Base-by-base conservation (phyloP, 2,888 invertebrate genomes). In the Rutpela maculata region DNA sequence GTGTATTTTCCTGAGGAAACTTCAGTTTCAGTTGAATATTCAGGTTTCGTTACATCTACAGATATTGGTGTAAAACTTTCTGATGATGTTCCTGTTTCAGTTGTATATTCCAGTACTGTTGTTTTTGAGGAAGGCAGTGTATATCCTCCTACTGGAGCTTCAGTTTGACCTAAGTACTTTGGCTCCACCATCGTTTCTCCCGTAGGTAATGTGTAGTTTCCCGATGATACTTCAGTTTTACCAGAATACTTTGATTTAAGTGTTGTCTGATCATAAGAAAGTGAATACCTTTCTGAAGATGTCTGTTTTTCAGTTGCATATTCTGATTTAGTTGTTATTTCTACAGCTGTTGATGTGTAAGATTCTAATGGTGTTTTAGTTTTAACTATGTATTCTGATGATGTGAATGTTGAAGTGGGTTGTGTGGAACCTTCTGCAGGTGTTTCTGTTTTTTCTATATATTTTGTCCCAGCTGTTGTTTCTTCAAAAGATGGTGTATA, bases 391-490 rank as follows among this genome's bases (percentile, higher is more conserved):
- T 50, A 22, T 50, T 22, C 38, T 57, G 57, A 0, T 19, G 19
- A 5, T 35, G 6, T 15, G 19, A 17, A 4, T 15, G 50, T 3
- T 38, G 38, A 11, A 1, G 63, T 5, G 31, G 31, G 0, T 7
- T 43, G 2, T 43, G 43, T 12, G 12, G 11, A 15, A 43, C 12
- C 15, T 43, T 15, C 4, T 15, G 15, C 1, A 1, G 43, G 12
- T 15, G 43, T 43, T 43, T 38, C 38, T 5, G 38, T 38, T 11
- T 38, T 4, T 4, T 3, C 1, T 26, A 4, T 26, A 26, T 72
- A 72, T 60, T 60, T 56, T 59, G 72, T 69, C 17, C 69, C 59
- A 50, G 72, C 72, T 15, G 22, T 26, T 26, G 43, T 60, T 74
- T 78, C 76, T 11, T 59, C 17, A 26, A 26, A 26, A 26, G 22